Evolutionary conservation across 2,888 invertebrate genomes (phyloP), one percentile per base, ranked within the genome.

Genomic region (Drosophila diplacantha): DNA sequence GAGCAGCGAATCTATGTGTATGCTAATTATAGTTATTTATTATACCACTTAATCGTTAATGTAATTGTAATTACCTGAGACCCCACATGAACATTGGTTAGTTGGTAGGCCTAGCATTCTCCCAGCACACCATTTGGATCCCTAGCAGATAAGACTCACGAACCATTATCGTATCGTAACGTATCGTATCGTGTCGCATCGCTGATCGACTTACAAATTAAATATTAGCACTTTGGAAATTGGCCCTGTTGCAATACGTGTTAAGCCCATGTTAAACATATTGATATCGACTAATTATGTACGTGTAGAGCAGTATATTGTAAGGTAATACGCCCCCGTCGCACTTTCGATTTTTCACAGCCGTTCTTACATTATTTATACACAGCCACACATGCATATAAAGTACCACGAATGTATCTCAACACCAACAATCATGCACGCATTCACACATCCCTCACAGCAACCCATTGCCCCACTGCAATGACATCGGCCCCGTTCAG

Each of bases 21-120:
- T 78, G 81, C 71, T 83, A 83, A 65, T 75, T 81, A 70, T 83
- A 80, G 81, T 81, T 80, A 83, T 80, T 81, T 80, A 80, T 80
- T 77, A 71, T 78, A 78, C 54, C 64, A 63, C 72, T 74, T 78
- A 80, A 82, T 69, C 69, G 78, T 78, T 82, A 78, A 82, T 70
- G 67, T 79, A 79, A 80, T 79, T 82, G 41, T 77, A 81, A 75
- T 62, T 47, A 56, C 49, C 63, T 32, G 38, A 31, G 44, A 59
- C 38, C 39, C 38, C 63, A 54, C 52, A 34, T 41, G 26, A 51
- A 22, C 69, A 58, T 75, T 72, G 76, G 75, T 78, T 81, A 78
- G 70, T 72, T 58, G 81, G 74, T 75, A 77, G 70, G 52, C 58
- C 58, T 71, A 74, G 72, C 51, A 69, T 56, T 68, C 63, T 46